phyloP scores from a whole-genome alignment of 1,140 invertebrate genomes.

The Muscidifurax raptorellus region DNA sequence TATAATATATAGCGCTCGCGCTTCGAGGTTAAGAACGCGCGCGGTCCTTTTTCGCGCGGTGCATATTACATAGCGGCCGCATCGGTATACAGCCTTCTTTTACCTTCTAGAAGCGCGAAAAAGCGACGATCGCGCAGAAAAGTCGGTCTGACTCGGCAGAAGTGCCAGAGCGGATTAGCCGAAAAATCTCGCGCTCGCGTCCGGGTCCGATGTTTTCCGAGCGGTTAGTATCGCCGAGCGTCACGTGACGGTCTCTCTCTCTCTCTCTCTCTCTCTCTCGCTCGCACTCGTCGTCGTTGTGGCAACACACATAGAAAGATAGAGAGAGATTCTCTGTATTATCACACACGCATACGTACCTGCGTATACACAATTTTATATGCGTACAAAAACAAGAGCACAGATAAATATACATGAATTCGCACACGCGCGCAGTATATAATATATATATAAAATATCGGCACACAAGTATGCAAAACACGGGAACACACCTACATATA shows the following conservation, averaged over 20 bases:
- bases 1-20: too few species aligned
- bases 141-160: conserved; percentile 10
- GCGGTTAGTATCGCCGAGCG: conserved; percentile 63
- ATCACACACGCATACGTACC: too few species aligned
- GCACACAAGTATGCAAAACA: too few species aligned
- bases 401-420: too few species aligned
- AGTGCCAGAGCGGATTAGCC: conserved; percentile 33
- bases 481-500: too few species aligned
- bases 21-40: neutral
- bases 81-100: neutral
- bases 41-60: neutral
- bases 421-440: too few species aligned
- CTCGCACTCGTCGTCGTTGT: neutral
- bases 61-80: too few species aligned
- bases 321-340: neutral
- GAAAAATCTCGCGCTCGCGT: conserved; percentile 42
- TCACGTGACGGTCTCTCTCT: conserved; percentile 21
- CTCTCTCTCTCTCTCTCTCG: neutral
- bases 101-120: neutral
- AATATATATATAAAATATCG: too few species aligned
- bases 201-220: conserved; percentile 68
- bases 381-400: too few species aligned
- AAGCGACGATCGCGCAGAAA: neutral
- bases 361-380: too few species aligned
- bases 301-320: neutral